Conservation (phyloP, 2,113 vertebrate species). For the Pluvianellus socialis region DNA sequence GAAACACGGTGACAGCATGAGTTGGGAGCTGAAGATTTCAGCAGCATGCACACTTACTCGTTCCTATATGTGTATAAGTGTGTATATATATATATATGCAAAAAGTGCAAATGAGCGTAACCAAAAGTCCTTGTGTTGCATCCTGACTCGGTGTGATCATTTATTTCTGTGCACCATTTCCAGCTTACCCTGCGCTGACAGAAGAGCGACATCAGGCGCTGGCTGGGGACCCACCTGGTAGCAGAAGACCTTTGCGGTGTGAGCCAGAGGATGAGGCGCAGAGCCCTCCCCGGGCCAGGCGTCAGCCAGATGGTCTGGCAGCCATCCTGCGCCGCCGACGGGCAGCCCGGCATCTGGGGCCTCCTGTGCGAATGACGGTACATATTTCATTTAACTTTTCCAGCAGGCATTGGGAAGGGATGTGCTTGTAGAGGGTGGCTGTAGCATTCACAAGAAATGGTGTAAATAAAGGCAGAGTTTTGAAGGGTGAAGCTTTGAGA, state of each 20-base stretch:
- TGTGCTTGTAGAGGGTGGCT: not conserved
- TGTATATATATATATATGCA: not conserved
- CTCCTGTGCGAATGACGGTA: not conserved
- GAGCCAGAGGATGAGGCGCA: not conserved
- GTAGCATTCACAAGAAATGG: not conserved
- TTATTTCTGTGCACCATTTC: not conserved
- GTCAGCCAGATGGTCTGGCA: conserved; percentile 13
- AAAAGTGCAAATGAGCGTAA: not conserved
- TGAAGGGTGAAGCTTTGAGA: not conserved
- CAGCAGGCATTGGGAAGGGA: not conserved
- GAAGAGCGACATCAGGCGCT: not conserved
- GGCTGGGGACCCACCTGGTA: not conserved
- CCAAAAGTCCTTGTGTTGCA: not conserved
- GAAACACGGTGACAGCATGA: not conserved
- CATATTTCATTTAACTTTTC: not conserved
- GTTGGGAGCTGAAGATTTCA: not conserved
- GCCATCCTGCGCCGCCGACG: not conserved
- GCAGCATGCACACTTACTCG: not conserved
- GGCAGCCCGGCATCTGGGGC: not conserved
- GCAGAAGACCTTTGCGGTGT: fast-evolving
- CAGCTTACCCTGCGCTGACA: not conserved
- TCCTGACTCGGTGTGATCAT: not conserved
- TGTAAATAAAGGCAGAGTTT: fast-evolving
- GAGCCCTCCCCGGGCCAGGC: not conserved
- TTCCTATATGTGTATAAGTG: fast-evolving